Conservation (phyloP, 2,113 vertebrate species). For the Triplophysa siluroides region DNA sequence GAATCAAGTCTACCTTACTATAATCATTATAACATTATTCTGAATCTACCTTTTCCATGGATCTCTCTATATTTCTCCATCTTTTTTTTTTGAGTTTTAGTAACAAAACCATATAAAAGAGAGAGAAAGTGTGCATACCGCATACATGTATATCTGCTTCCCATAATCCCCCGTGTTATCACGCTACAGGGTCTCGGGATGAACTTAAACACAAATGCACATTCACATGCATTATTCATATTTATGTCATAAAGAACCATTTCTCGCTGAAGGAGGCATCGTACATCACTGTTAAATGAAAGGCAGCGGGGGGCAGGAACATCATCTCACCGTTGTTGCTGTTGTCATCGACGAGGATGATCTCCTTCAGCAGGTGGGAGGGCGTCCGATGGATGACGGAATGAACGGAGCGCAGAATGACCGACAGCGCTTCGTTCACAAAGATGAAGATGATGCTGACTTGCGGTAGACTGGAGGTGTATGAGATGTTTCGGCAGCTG, state of each 20-base stretch:
- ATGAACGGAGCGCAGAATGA: constrained; percentile 92
- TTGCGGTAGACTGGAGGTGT: constrained; percentile 87
- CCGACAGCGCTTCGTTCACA: constrained; percentile 93
- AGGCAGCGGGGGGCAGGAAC: not conserved
- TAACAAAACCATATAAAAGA: not conserved
- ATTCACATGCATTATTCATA: constrained; percentile 21
- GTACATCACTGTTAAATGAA: not conserved
- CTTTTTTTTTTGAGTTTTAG: too few relatives aligned
- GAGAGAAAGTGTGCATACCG: not conserved
- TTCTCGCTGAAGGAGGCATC: constrained; percentile 1
- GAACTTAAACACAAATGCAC: not conserved
- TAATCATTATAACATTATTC: too few relatives aligned
- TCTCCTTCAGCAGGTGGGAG: constrained; percentile 91
- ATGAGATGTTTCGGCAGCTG: constrained; percentile 92
- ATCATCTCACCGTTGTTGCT: constrained; percentile 86
- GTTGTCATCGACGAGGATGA: constrained; percentile 95
- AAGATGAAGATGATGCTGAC: constrained; percentile 97
- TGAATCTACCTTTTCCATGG: too few relatives aligned
- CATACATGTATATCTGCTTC: not conserved
- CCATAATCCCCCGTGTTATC: constrained; percentile 14
- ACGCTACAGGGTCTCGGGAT: not conserved
- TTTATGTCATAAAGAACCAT: not conserved
- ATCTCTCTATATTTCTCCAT: too few relatives aligned
- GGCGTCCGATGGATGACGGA: constrained; percentile 90
- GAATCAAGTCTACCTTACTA: too few relatives aligned